phyloP scores from a whole-genome alignment of 2,113 vertebrate genomes.

The Amphiprion percula region DNA sequence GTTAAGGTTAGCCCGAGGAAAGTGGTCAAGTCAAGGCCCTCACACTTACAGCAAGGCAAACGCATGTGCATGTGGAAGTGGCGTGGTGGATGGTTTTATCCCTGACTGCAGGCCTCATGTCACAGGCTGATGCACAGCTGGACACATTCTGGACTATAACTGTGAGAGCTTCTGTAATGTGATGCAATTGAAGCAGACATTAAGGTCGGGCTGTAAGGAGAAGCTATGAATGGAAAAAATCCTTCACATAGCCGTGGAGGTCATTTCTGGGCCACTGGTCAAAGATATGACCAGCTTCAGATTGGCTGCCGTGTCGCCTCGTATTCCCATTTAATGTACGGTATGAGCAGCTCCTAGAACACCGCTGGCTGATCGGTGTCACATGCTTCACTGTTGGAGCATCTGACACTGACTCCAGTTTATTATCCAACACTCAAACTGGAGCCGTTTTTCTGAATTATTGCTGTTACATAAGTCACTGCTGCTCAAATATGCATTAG shows the following conservation, averaged over 20 bases:
- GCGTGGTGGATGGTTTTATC: not conserved
- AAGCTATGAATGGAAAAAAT: constrained; percentile 28
- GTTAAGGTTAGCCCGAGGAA: constrained; percentile 39
- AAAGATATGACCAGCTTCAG: constrained; percentile 5
- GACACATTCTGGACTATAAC: constrained; percentile 23
- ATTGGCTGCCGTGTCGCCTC: constrained; percentile 31
- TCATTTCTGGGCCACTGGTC: constrained; percentile 42
- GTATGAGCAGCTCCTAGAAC: constrained; percentile 12
- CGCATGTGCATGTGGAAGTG: not conserved
- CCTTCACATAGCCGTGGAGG: constrained; percentile 39
- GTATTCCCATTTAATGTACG: not conserved
- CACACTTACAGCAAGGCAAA: constrained; percentile 34
- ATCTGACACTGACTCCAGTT: constrained; percentile 31
- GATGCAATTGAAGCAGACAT: constrained; percentile 62
- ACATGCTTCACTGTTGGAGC: constrained; percentile 4
- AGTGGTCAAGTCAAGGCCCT: constrained; percentile 16
- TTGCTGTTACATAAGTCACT: constrained; percentile 1
- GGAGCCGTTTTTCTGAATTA: constrained; percentile 32
- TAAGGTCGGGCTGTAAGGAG: constrained; percentile 41
- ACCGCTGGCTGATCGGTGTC: constrained; percentile 33
- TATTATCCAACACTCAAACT: constrained; percentile 16
- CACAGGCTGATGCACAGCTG: constrained; percentile 35
- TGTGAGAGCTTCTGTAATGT: constrained; percentile 37
- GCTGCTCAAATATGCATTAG: constrained; percentile 21
- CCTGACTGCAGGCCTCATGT: constrained; percentile 26